These are phyloP conservation scores for Sceloporus undulatus DNA, from an alignment of 2,113 vertebrate species.

Conservation along the genomic window DNA sequence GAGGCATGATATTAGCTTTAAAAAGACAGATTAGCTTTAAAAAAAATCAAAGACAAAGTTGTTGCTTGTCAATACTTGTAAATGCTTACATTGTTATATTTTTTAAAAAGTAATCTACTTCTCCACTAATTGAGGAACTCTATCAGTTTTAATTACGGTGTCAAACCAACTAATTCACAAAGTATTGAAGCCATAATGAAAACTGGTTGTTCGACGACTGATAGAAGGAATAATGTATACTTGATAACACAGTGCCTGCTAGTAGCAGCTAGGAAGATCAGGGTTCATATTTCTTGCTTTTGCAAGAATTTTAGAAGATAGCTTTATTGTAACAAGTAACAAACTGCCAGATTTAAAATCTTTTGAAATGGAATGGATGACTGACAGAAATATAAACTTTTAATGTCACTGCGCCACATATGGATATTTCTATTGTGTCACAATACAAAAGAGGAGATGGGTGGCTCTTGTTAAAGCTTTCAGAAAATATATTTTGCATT, in stretches of 20 bases:
- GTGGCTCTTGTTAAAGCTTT: slow-evolving; percentile 41
- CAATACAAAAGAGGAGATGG: not conserved
- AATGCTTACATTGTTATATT: not conserved
- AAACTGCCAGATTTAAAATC: not conserved
- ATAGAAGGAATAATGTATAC: not conserved
- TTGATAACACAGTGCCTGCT: not conserved
- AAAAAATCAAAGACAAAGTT: not conserved
- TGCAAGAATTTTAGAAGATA: not conserved
- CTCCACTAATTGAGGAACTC: not conserved
- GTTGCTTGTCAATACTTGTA: not conserved
- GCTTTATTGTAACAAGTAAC: not conserved
- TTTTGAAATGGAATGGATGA: slow-evolving; percentile 16
- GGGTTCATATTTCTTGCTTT: not conserved
- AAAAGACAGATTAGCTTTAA: not conserved
- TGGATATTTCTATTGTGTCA: slow-evolving; percentile 35
- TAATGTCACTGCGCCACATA: slow-evolving; percentile 14
- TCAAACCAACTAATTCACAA: not conserved
- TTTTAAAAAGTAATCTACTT: no score
- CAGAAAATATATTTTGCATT: slow-evolving; percentile 34
- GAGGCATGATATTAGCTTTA: no score
- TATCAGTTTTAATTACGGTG: not conserved
- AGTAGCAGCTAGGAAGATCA: not conserved
- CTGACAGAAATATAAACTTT: slow-evolving; percentile 29
- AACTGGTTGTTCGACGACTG: not conserved
- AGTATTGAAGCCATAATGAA: not conserved